Percentiles rank a stretch among this genome's conserved stretches.
Conservation (phyloP, 1,140 invertebrate genomes). For the Drosophila baimaii region DNA sequence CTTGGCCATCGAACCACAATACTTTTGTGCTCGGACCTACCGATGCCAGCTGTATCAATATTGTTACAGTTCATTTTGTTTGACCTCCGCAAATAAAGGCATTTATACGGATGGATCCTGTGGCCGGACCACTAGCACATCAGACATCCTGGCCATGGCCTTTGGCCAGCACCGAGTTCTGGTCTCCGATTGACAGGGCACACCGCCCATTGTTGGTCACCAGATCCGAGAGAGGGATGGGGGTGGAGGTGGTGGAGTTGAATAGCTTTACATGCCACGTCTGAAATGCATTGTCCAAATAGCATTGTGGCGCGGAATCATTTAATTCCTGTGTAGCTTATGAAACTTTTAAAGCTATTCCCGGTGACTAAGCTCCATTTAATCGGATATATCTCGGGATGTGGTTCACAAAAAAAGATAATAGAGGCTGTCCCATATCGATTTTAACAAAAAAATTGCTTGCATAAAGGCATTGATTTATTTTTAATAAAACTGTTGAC, state of each 20-base stretch:
- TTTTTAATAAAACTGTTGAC: not conserved
- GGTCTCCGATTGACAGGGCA: constrained; percentile 34
- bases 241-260: constrained; percentile 9
- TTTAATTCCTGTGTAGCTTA: constrained; percentile 4
- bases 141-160: constrained; percentile 38
- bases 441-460: not conserved
- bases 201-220: constrained; percentile 13
- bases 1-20: constrained; percentile 50
- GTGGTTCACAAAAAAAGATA: not conserved
- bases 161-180: constrained; percentile 36
- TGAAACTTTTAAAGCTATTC: constrained; percentile 7
- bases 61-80: constrained; percentile 82
- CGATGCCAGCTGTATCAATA: constrained; percentile 79
- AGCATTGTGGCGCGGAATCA: constrained; percentile 24
- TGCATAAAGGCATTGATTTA: not conserved
- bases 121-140: constrained; percentile 36
- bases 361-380: not conserved
- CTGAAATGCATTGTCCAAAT: constrained; percentile 45
- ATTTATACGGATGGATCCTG: constrained; percentile 65
- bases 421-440: not conserved
- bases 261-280: constrained; percentile 55
- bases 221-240: not conserved
- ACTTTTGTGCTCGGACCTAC: constrained; percentile 62
- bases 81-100: constrained; percentile 73
- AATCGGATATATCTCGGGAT: not conserved